Percentiles rank a stretch among this genome's conserved stretches.
These are phyloP conservation scores for Lasioglossum morio DNA, from an alignment of 2,888 invertebrate species.

Conservation along the genomic window DNA sequence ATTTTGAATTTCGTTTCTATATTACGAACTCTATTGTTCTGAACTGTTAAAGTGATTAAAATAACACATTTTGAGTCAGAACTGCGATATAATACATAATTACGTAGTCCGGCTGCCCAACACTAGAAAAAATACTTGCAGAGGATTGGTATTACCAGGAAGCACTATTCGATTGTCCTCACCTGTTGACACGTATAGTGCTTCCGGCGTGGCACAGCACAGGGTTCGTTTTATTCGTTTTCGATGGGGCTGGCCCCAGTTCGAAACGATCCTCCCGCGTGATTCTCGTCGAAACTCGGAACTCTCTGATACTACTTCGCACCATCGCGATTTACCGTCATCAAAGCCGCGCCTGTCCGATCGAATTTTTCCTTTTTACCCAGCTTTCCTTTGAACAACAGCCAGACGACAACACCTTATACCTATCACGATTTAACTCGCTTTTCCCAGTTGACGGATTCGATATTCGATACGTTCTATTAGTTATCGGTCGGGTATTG, in stretches of 20 bases:
- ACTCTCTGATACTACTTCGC: not conserved
- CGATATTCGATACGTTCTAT: not conserved
- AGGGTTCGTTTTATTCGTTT: conserved; percentile 4
- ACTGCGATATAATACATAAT: not conserved
- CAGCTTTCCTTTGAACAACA: not conserved
- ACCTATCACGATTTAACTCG: not conserved
- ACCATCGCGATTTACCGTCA: not conserved
- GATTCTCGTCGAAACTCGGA: not conserved
- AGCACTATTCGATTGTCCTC: not conserved
- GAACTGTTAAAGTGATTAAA: too few relatives aligned
- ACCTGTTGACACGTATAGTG: conserved; percentile 25
- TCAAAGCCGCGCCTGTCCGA: not conserved
- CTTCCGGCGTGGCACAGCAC: not conserved
- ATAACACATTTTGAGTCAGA: too few relatives aligned
- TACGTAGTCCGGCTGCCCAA: not conserved
- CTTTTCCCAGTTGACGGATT: not conserved
- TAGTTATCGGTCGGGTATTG: not conserved
- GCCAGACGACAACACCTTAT: not conserved
- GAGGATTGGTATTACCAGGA: not conserved
- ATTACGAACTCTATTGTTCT: too few relatives aligned
- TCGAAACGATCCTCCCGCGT: not conserved
- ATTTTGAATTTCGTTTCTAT: too few relatives aligned
- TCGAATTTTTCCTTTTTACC: not conserved
- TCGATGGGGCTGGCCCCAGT: not conserved
- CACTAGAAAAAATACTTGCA: not conserved